Conservation (phyloP, 2,888 invertebrate genomes). For the Limnephilus marmoratus region DNA sequence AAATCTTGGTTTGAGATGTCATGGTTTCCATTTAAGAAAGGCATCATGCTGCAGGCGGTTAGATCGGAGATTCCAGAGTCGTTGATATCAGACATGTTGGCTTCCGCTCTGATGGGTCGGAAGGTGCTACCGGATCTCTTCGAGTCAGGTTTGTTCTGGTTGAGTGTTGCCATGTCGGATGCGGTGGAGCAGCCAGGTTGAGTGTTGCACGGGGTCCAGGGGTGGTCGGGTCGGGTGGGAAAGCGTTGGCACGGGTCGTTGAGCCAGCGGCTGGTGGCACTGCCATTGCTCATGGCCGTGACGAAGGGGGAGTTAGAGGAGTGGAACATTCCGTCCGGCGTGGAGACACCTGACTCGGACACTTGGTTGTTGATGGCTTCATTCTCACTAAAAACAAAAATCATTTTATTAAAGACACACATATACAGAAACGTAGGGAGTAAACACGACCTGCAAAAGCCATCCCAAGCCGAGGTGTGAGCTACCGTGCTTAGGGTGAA, state of each 20-base stretch:
- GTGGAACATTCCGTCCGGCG: constrained; percentile 67
- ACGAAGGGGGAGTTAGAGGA: constrained; percentile 57
- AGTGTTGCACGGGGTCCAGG: constrained; percentile 53
- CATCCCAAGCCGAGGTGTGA: no score
- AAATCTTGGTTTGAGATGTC: constrained; percentile 52
- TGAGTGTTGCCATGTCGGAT: constrained; percentile 68
- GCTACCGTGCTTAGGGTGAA: no score
- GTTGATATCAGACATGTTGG: constrained; percentile 47
- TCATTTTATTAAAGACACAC: neutral
- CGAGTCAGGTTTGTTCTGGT: constrained; percentile 10
- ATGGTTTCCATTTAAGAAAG: constrained; percentile 49
- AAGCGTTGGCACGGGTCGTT: constrained; percentile 76
- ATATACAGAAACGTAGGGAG: neutral
- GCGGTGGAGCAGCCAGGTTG: constrained; percentile 70
- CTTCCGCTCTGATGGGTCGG: constrained; percentile 58
- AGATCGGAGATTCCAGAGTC: constrained; percentile 54
- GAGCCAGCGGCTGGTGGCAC: constrained; percentile 77
- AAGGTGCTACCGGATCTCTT: constrained; percentile 56
- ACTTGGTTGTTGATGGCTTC: constrained; percentile 69
- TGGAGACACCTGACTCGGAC: constrained; percentile 71
- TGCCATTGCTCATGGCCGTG: constrained; percentile 69
- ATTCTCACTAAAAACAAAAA: constrained; percentile 48
- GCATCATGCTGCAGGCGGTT: constrained; percentile 40
- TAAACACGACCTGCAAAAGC: no score
- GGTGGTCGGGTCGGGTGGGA: constrained; percentile 69